Evolutionary conservation across 1,140 invertebrate genomes (phyloP).

Genomic region (Oryzaephilus surinamensis): DNA sequence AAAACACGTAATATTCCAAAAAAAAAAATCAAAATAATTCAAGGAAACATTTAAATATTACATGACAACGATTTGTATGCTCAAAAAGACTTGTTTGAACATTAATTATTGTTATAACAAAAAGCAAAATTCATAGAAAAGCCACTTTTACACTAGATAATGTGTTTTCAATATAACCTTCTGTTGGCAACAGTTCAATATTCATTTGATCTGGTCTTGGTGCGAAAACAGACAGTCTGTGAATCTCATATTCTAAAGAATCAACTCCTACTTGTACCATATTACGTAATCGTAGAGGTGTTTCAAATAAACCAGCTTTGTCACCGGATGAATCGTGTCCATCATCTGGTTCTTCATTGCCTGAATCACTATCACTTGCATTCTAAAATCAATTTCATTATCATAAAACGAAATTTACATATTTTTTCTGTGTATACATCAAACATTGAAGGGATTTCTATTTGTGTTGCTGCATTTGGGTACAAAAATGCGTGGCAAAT

Average conservation of each 20-base stretch:
- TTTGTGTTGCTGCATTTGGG: slow-evolving; percentile 58
- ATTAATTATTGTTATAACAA: too few species aligned
- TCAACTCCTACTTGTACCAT: slow-evolving; percentile 26
- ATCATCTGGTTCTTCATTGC: slow-evolving; percentile 86
- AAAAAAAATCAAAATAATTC: too few species aligned
- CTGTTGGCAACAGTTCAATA: slow-evolving; percentile 52
- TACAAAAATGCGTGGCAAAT: slow-evolving; percentile 89
- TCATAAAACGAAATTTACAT: slow-evolving; percentile 10
- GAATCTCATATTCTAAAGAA: slow-evolving; percentile 37
- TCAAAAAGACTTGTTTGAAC: too few species aligned
- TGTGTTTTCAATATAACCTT: slow-evolving; percentile 38
- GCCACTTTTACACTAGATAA: too few species aligned
- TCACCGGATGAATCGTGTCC: slow-evolving; percentile 40
- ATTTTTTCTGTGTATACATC: slow-evolving; percentile 40
- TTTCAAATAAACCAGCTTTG: slow-evolving; percentile 12
- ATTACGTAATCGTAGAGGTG: slow-evolving; percentile 2
- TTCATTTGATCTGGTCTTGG: slow-evolving; percentile 35
- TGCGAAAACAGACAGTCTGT: slow-evolving; percentile 38
- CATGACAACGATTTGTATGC: too few species aligned
- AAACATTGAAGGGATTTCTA: slow-evolving; percentile 45
- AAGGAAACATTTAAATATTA: too few species aligned
- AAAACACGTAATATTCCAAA: too few species aligned
- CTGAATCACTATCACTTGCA: slow-evolving; percentile 84
- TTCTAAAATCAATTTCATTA: slow-evolving; percentile 43
- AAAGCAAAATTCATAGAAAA: too few species aligned